A percentile compares a stretch with the other conserved stretches of the same genome.
Evolutionary conservation across 1,140 invertebrate species (phyloP).

Genomic region (Wasmannia auropunctata): DNA sequence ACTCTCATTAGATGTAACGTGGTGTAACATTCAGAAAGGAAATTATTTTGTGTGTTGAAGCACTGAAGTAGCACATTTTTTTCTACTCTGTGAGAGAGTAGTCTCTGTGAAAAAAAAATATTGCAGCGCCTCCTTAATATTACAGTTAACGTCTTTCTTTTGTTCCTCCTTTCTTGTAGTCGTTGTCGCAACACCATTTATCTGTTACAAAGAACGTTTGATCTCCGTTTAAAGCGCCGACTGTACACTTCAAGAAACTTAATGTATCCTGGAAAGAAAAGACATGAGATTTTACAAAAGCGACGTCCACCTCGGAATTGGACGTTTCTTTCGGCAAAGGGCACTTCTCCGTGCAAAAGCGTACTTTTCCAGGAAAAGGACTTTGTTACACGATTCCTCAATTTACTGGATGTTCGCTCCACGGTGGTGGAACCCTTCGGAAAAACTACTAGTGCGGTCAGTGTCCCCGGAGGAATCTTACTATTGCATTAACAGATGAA

Average conservation of each 20-base stretch:
- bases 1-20: not conserved
- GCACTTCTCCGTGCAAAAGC: constrained; percentile 16
- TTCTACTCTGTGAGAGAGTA: not conserved
- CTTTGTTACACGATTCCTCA: constrained; percentile 42
- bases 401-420: constrained; percentile 26
- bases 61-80: not conserved
- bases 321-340: constrained; percentile 40
- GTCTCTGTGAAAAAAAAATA: not conserved
- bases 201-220: constrained; percentile 36
- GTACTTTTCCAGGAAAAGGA: constrained; percentile 15
- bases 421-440: not conserved
- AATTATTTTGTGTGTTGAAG: constrained; percentile 8
- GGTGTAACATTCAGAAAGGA: not conserved
- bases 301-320: constrained; percentile 30
- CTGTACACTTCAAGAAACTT: not conserved
- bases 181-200: constrained; percentile 44
- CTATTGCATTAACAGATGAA: constrained; percentile 7
- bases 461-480: constrained; percentile 22
- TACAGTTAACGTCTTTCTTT: not conserved
- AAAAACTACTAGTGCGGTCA: constrained; percentile 5
- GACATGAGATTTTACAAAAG: constrained; percentile 47
- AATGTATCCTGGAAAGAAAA: constrained; percentile 10
- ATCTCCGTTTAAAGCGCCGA: constrained; percentile 33
- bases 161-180: not conserved
- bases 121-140: not conserved